Base-by-base conservation (phyloP, 2,113 vertebrate species). In the Phalacrocorax aristotelis region DNA sequence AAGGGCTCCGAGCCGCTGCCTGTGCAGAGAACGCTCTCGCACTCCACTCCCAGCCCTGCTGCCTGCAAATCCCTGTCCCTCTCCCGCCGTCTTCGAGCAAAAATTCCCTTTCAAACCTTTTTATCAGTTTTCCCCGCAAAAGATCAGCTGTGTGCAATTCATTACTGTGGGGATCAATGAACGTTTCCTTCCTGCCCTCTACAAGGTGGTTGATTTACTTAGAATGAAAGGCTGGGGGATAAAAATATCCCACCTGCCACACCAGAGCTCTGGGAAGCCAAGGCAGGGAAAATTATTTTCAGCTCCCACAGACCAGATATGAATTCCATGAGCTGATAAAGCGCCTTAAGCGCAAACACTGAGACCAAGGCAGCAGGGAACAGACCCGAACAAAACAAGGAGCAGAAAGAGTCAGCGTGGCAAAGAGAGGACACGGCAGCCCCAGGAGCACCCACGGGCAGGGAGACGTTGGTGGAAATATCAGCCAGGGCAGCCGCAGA, bases 401-500 rank as follows among this genome's bases (percentile, higher is more conserved):
- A 38, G 64, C 32, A 34, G 72, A 49, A 52, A 51, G 54, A 81
- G 42, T 46, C 48, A 13, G 30, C 1, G 1, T 11, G 52, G 62
- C 34, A n/a, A 65, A 36, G 4, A 10, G 32, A 38, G 79, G 81
- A 10, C 18, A 4, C 7, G 4, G 60, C 38, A 12, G 36, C 71
- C 17, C 65, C 4, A 2, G 38, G 34, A 58, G 38, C 6, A 0
- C 48, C 34, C 46, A 2, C 1, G 6, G 52, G 42, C 70, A n/a
- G 27, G 46, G 68, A 46, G 49, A 7, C 10, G 32, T 3, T 2
- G 1, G 32, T 4, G 52, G 38, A 11, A 48, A 15, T 1, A 1
- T 8, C 34, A 40, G 30, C 32, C 2, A 4, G 30, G 55, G 49
- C 25, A 11, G 20, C 15, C 4, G 4, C 34, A 8, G 34, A 27